Evolutionary conservation across 1,140 invertebrate genomes (phyloP).

Genomic region (Aphelenchoides fujianensis): DNA sequence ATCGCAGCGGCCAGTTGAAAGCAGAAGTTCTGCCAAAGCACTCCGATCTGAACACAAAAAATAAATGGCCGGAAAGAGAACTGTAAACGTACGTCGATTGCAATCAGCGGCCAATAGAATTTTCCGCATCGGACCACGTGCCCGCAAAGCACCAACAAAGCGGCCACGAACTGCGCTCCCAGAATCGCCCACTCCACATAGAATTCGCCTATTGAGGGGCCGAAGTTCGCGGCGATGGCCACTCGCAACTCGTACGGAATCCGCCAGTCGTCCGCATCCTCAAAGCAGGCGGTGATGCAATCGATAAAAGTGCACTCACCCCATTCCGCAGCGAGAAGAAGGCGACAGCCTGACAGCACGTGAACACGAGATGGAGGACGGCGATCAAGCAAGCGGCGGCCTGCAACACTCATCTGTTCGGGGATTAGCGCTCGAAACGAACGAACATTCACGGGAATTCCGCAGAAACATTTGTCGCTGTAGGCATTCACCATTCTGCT

Average conservation of each 20-base stretch:
- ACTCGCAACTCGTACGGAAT: not conserved
- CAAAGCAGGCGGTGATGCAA: not conserved
- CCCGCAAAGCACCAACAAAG: not conserved
- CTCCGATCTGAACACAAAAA: not conserved
- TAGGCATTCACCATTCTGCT: not conserved
- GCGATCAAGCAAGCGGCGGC: not conserved
- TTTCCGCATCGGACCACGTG: not conserved
- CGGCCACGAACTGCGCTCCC: not conserved
- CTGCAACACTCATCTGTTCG: too few relatives aligned
- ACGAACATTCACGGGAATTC: too few relatives aligned
- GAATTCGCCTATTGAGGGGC: not conserved
- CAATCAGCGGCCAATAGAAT: not conserved
- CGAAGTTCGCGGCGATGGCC: not conserved
- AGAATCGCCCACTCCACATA: not conserved
- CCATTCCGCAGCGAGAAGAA: not conserved
- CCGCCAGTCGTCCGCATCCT: not conserved
- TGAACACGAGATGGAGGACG: not conserved
- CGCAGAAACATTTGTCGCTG: not conserved
- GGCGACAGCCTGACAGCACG: not conserved
- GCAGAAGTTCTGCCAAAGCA: not conserved
- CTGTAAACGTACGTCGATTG: not conserved
- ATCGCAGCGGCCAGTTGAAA: not conserved
- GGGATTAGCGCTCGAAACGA: too few relatives aligned
- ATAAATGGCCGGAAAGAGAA: not conserved
- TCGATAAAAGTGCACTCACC: not conserved